Evolutionary conservation across 2,113 vertebrate genomes (phyloP).

Genomic region (Grus americana): DNA sequence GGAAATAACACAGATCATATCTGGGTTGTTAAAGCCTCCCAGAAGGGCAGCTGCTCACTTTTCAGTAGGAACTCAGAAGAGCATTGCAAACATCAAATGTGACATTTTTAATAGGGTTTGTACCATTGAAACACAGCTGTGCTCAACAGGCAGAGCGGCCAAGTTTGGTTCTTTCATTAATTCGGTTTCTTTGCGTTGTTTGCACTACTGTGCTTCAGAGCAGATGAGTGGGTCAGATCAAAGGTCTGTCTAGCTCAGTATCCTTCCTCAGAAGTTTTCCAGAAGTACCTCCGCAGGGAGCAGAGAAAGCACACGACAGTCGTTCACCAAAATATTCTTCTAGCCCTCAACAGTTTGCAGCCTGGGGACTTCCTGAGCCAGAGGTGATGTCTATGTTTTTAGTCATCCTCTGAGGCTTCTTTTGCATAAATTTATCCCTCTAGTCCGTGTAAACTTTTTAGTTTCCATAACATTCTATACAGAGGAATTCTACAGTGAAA

Average conservation of each 20-base stretch:
- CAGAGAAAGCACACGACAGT: neutral
- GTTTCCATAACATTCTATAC: neutral
- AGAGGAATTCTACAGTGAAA: neutral
- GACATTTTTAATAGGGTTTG: conserved; percentile 30
- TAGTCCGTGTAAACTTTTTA: neutral
- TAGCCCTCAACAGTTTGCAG: neutral
- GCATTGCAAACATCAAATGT: conserved; percentile 30
- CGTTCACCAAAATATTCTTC: neutral
- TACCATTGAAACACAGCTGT: conserved; percentile 14
- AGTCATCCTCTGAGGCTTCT: neutral
- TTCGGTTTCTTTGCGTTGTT: neutral
- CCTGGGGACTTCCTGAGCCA: neutral
- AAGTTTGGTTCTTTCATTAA: conserved; percentile 10
- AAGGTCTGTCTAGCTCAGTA: neutral
- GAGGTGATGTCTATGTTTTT: neutral
- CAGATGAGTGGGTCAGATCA: neutral
- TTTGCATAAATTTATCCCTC: neutral
- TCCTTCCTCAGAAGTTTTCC: neutral
- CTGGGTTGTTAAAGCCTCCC: neutral
- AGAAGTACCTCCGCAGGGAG: neutral
- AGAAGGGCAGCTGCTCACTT: conserved; percentile 11
- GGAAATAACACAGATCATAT: conserved; percentile 26
- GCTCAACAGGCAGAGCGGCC: neutral
- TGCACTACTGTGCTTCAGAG: neutral
- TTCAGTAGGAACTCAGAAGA: neutral